phyloP scores from a whole-genome alignment of 2,113 vertebrate genomes.

The Podocnemis expansa region DNA sequence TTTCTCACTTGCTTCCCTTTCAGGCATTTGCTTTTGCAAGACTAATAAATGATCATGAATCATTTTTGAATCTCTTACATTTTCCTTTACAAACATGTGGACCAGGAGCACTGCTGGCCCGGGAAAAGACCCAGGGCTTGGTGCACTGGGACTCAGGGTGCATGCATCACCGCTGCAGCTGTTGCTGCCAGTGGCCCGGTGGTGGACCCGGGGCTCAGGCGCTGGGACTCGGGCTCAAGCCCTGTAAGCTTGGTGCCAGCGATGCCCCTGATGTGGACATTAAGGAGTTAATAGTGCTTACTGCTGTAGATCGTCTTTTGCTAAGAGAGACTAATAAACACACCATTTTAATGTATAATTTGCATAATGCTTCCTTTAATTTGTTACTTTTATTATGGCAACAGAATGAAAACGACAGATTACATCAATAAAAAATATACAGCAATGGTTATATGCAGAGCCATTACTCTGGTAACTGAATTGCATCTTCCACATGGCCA shows the following conservation, averaged over 20 bases:
- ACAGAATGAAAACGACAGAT: constrained; percentile 64
- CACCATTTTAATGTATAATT: constrained; percentile 67
- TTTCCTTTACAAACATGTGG: background rate
- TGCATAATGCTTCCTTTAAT: constrained; percentile 73
- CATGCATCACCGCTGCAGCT: no score
- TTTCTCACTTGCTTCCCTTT: background rate
- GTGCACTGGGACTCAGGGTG: no score
- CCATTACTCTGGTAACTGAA: constrained; percentile 47
- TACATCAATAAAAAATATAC: constrained; percentile 27
- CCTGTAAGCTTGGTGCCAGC: no score
- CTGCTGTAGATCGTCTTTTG: constrained; percentile 44
- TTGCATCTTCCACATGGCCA: constrained; percentile 9
- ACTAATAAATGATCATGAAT: background rate
- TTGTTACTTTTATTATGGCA: constrained; percentile 70
- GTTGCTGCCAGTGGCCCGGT: no score
- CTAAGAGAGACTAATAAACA: constrained; percentile 62
- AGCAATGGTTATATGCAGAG: constrained; percentile 39
- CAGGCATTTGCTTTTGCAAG: background rate
- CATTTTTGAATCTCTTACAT: background rate
- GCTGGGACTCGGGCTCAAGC: no score
- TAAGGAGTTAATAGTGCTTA: constrained; percentile 53
- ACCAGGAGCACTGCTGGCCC: no score
- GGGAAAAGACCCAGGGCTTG: no score
- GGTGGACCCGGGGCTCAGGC: no score
- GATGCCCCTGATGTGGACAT: no score